These are phyloP conservation scores for Monopis laevigella DNA, from an alignment of 2,888 invertebrate genomes.

Conservation along the genomic window DNA sequence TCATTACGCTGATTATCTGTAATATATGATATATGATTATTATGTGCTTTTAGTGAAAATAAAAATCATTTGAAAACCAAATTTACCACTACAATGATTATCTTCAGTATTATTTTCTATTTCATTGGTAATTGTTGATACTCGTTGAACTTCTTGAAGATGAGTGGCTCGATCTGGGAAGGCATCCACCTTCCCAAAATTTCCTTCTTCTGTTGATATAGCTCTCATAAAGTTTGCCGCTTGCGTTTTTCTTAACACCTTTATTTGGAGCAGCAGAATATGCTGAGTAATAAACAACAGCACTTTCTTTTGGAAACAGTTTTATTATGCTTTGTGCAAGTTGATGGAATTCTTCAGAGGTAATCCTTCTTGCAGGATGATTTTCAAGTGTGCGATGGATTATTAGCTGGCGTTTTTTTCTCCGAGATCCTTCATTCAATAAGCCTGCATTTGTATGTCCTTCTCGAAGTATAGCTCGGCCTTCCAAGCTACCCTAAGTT, in stretches of 20 bases:
- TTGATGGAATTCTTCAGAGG: constrained; percentile 3
- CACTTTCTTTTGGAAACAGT: constrained; percentile 2
- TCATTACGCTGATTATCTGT: neutral
- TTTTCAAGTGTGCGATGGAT: constrained; percentile 3
- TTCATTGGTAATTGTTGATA: too few relatives aligned
- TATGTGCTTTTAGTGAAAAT: too few relatives aligned
- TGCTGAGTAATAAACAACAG: neutral
- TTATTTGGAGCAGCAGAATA: neutral
- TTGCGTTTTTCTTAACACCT: neutral
- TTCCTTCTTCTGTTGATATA: too few relatives aligned
- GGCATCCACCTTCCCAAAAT: too few relatives aligned
- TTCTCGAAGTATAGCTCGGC: constrained; percentile 1
- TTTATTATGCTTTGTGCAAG: neutral
- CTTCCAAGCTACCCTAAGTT: neutral
- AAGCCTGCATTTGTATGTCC: neutral
- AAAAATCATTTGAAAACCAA: too few relatives aligned
- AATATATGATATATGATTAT: neutral
- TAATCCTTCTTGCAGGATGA: neutral
- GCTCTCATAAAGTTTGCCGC: too few relatives aligned
- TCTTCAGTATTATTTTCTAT: too few relatives aligned
- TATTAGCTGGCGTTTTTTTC: constrained; percentile 4
- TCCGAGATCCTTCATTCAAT: neutral
- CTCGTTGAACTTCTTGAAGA: too few relatives aligned
- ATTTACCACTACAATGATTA: too few relatives aligned
- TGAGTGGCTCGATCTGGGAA: too few relatives aligned